Conservation (phyloP, 2,113 vertebrate species). For the Centropus unirufus region DNA sequence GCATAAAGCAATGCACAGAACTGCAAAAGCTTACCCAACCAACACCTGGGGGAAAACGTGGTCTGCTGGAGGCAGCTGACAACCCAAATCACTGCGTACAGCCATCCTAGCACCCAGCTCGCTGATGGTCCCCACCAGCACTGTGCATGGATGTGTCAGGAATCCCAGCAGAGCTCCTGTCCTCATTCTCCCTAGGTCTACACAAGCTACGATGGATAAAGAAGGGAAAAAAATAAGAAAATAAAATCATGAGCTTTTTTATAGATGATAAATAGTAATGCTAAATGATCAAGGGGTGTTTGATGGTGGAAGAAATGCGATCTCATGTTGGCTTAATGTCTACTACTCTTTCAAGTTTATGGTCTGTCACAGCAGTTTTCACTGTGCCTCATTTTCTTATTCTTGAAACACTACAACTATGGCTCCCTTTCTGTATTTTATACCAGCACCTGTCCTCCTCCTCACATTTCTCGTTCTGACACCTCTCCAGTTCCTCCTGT, state of each 20-base stretch:
- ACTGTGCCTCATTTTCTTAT: background rate
- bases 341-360: background rate
- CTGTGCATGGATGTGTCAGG: background rate
- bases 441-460: background rate
- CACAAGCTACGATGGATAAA: background rate
- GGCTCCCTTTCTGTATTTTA: background rate
- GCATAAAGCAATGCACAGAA: background rate
- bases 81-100: background rate
- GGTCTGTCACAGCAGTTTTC: background rate
- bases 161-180: background rate
- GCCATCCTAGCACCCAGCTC: background rate
- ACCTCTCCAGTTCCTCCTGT: background rate
- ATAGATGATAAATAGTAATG: background rate
- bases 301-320: background rate
- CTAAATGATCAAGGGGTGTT: background rate
- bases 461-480: background rate
- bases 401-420: background rate
- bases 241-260: background rate
- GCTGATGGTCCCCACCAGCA: background rate
- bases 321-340: background rate
- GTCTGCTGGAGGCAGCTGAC: background rate
- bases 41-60: background rate
- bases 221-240: accelerated
- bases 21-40: background rate
- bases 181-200: background rate